Evolutionary conservation across 2,797 vertebrate species (phyloP).

Genomic region (Prunella strophiata): DNA sequence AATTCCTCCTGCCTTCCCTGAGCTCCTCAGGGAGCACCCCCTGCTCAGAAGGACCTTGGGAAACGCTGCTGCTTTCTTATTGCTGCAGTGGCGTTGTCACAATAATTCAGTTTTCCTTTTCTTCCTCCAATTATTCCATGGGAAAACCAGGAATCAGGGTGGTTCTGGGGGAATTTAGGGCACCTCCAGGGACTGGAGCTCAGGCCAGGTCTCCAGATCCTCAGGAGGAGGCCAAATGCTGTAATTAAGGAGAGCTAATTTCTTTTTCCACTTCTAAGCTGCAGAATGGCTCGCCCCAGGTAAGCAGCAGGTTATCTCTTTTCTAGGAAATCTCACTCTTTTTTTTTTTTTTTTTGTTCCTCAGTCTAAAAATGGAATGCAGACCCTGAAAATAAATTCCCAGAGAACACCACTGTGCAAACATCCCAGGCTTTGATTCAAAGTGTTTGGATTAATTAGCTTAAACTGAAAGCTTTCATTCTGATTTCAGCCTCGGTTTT

Average conservation of each 20-base stretch:
- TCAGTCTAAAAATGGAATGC: conserved; percentile 28
- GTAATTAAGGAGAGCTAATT: background rate
- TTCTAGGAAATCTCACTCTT: conserved; percentile 6
- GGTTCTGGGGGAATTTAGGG: background rate
- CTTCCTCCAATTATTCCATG: background rate
- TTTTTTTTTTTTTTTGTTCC: background rate
- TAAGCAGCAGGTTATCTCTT: conserved; percentile 5
- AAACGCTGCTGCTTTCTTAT: background rate
- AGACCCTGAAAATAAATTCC: conserved; percentile 51
- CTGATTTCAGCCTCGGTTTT: background rate
- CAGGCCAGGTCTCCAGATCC: background rate
- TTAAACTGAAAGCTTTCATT: conserved; percentile 57
- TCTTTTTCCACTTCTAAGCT: background rate
- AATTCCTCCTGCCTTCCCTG: background rate
- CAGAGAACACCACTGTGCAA: conserved; percentile 45
- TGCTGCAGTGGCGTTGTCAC: background rate
- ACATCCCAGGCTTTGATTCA: conserved; percentile 48
- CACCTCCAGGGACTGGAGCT: background rate
- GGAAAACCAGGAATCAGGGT: background rate
- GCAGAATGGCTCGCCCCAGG: background rate
- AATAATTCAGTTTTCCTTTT: background rate
- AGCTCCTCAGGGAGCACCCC: background rate
- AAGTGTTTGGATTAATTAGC: conserved; percentile 66
- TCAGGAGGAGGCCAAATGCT: background rate
- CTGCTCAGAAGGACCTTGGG: background rate